These are phyloP conservation scores for Pachliopta kotzebuea DNA, from an alignment of 2,888 invertebrate genomes.

Conservation along the genomic window DNA sequence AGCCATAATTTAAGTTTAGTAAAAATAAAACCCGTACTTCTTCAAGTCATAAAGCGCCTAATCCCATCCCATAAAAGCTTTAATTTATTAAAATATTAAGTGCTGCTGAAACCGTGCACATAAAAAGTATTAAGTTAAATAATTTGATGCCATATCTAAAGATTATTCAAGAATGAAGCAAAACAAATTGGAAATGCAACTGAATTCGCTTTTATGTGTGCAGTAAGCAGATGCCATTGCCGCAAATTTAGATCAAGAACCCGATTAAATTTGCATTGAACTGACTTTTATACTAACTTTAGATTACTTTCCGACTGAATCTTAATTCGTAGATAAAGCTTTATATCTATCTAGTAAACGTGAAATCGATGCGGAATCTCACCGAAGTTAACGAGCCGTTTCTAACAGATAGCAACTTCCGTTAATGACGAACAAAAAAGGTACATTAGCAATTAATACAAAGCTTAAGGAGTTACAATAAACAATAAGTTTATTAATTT, in stretches of 20 bases:
- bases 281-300: slow-evolving; percentile 28
- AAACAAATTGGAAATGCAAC: background rate
- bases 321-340: slow-evolving; percentile 19
- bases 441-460: slow-evolving; percentile 28
- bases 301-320: slow-evolving; percentile 27
- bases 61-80: no score
- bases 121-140: background rate
- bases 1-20: no score
- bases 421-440: slow-evolving; percentile 31
- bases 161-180: background rate
- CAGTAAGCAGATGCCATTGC: slow-evolving; percentile 9
- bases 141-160: background rate
- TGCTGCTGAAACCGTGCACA: no score
- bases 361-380: slow-evolving; percentile 11
- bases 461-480: background rate
- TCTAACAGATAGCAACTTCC: slow-evolving; percentile 13
- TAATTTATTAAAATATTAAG: no score
- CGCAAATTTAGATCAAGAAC: slow-evolving; percentile 11
- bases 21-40: no score
- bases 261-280: slow-evolving; percentile 28
- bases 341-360: slow-evolving; percentile 5
- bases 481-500: background rate
- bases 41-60: no score
- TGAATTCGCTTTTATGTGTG: slow-evolving; percentile 8
- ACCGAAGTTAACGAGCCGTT: slow-evolving; percentile 19